Evolutionary conservation across 2,888 invertebrate genomes (phyloP).

Genomic region (Leptinotarsa rubiginosa): DNA sequence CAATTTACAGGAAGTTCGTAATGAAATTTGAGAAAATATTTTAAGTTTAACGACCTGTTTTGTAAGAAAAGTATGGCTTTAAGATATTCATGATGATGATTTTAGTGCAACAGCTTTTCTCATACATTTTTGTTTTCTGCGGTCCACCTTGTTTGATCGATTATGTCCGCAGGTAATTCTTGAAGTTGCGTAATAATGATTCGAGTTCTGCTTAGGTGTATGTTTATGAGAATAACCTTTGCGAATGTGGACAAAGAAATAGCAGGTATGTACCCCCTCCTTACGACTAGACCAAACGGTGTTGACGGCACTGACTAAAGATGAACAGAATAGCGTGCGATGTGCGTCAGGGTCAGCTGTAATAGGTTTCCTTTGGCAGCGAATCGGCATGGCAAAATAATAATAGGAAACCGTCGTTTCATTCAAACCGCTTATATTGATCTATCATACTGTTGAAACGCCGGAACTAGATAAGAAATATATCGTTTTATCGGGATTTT

Average conservation of each 20-base stretch:
- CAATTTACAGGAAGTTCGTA: too few species aligned
- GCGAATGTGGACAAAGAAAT: not conserved
- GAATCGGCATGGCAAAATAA: slow-evolving; percentile 14
- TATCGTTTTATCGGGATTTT: not conserved
- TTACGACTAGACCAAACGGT: slow-evolving; percentile 1
- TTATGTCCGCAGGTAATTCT: too few species aligned
- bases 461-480: not conserved
- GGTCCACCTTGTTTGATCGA: too few species aligned
- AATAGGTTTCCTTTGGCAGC: slow-evolving; percentile 15
- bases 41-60: too few species aligned
- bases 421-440: slow-evolving; percentile 1
- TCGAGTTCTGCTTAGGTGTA: too few species aligned
- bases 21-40: too few species aligned
- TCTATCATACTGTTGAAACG: not conserved
- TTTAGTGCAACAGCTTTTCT: too few species aligned
- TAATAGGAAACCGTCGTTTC: not conserved
- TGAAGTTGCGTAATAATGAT: too few species aligned
- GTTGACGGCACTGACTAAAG: slow-evolving; percentile 10
- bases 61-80: too few species aligned
- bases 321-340: slow-evolving; percentile 1
- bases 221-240: too few species aligned
- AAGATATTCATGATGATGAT: too few species aligned
- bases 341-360: slow-evolving; percentile 18
- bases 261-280: not conserved
- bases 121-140: too few species aligned